Evolutionary conservation across 2,113 vertebrate species (phyloP).

Genomic region (Crotalus viridis): DNA sequence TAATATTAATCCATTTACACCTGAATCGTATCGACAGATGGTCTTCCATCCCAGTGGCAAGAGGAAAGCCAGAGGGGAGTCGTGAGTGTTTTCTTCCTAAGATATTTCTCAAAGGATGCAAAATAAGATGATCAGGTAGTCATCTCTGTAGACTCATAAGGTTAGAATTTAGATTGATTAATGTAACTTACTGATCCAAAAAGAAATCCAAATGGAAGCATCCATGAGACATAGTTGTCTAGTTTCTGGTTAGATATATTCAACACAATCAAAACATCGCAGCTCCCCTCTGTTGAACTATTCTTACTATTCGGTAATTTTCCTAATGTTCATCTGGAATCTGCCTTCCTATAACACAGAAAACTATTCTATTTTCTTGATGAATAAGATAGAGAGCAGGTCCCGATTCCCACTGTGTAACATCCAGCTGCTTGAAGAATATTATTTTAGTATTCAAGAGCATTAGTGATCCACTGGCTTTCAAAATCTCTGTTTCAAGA

Average conservation of each 20-base stretch:
- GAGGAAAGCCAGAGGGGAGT: constrained; percentile 70
- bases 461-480: not conserved
- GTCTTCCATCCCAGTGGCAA: constrained; percentile 67
- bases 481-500: not conserved
- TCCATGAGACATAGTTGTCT: not conserved
- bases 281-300: not conserved
- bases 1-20: constrained; percentile 95
- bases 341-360: not conserved
- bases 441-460: not conserved
- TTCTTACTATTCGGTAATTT: not conserved
- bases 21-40: constrained; percentile 76
- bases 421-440: not conserved
- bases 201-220: not conserved
- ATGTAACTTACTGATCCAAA: not conserved
- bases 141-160: not conserved
- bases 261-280: not conserved
- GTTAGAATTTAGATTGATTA: not conserved
- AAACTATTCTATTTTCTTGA: not conserved
- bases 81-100: constrained; percentile 58
- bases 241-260: not conserved
- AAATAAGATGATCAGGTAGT: not conserved
- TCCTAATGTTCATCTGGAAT: not conserved
- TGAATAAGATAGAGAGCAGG: not conserved
- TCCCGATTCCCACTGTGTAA: not conserved
- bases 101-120: not conserved